Base-by-base conservation (phyloP, 2,888 invertebrate species). In the Euspilapteryx auroguttella region DNA sequence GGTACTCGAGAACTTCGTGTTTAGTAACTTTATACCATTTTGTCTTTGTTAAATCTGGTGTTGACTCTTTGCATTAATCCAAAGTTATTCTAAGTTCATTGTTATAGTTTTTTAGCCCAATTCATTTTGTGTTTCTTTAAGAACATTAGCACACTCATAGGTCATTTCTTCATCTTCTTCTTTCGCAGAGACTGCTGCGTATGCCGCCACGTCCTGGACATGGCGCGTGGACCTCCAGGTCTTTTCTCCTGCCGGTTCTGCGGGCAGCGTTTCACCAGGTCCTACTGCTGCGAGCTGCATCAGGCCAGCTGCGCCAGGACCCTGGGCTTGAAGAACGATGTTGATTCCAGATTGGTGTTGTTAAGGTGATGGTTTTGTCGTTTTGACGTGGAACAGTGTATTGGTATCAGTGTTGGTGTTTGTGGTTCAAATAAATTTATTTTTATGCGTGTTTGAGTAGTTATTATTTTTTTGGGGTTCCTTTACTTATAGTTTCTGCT, bases 221-320 rank as follows among this genome's bases (percentile, higher is more conserved):
- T 37, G 14, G 33, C 38, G n/a, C 32, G 38, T 2, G 35, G 36
- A 8, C 42, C 34, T 1, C 23, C 0, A 14, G 39, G 44, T 1
- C 33, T 56, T 3, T 71, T 61, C 40, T 27, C 38, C 14, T 73
- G 73, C 28, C 44, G 39, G 30, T 50, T 59, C 38, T 73, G 73
- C 29, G 62, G 65, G 0, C 49, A 59, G 36, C 39, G 45, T 30
- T 73, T 73, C 38, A 55, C 58, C 2, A 43, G 69, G 9, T 62
- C 69, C 0, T 69, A 71, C 42, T 71, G 71, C 41, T 56, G 66
- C 14, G 56, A 73, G 36, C 46, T 73, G 9, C 73, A 73, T 25
- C 54, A 71, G 40, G 43, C 51, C 28, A 31, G 41, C 1, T 73
- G 73, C 30, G 59, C 55, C 12, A 42, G 28, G 28, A 39, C 38